Evolutionary conservation across 92 coral and sea anemone species (phyloP), one percentile per base, ranked within the genome.

Genomic region (Paragorgia papillata): DNA sequence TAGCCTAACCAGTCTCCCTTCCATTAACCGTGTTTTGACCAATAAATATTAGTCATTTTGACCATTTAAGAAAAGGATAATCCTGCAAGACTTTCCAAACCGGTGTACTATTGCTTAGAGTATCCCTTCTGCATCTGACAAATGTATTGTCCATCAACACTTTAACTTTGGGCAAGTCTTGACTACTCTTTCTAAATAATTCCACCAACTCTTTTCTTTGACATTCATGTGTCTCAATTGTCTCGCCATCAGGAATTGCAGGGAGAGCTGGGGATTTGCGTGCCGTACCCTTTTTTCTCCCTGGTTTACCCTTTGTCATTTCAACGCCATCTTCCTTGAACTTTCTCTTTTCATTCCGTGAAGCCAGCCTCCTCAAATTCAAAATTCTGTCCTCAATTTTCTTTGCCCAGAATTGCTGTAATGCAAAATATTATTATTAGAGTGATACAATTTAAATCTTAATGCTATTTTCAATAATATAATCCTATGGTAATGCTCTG

Each of bases 241-340:
- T 85, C 61, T 85, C 89, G 58, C 75, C 86, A 19, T 85, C 80
- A 10, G 89, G 89, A 29, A 81, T 37, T 18, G 73, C 75, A 2
- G 89, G 83, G 37, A 75, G 55, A 9, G 18, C 51, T 15, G 43
- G 1, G 13, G 17, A 57, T 71, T 26, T 31, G 2, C 44, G 14
- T n/a, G n/a, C n/a, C n/a, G n/a, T n/a, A n/a, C n/a, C n/a, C n/a
- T n/a, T n/a, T 37, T 81, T 81, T 17, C 80, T 2, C 12, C 85
- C 85, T 63, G 85, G 85, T 48, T 73, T 81, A 28, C 80, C 80
- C 61, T 81, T 70, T 14, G 57, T 60, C 5, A 37, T 5, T 37
- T 37, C 6, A n/a, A 57, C 48, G 13, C 80, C 80, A 14, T 58
- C 80, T 29, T 57, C 73, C 43, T 55, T n/a, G 27, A 43, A 73